phyloP scores from a whole-genome alignment of 2,113 vertebrate genomes.

The Sterna hirundo region DNA sequence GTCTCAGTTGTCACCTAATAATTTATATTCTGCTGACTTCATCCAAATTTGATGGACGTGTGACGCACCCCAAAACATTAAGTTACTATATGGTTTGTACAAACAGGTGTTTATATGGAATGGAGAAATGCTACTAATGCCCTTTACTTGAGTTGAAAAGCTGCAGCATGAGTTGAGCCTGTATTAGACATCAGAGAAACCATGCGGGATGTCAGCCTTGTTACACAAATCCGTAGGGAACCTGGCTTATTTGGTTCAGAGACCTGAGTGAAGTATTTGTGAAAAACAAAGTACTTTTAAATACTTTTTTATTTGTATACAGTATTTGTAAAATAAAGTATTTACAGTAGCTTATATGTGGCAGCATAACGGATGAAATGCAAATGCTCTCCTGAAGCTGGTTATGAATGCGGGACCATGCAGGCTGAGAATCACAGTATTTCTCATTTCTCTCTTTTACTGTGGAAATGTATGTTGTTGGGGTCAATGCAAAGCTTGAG shows the following conservation, averaged over 20 bases:
- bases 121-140: background rate
- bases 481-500: background rate
- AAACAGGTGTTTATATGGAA: background rate
- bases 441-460: background rate
- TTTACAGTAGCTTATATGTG: background rate
- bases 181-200: background rate
- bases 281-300: background rate
- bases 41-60: background rate
- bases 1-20: background rate
- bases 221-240: background rate
- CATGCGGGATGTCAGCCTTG: background rate
- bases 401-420: background rate
- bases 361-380: background rate
- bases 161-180: background rate
- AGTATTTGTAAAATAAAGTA: too few species aligned
- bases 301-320: too few species aligned
- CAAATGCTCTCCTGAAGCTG: background rate
- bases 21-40: background rate
- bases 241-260: background rate
- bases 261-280: background rate
- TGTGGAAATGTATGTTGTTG: background rate
- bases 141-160: background rate
- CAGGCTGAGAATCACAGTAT: background rate
- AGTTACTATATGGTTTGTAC: background rate
- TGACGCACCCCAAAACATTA: background rate